A percentile compares a stretch with the other conserved stretches of the same genome.
phyloP scores from a whole-genome alignment of 2,797 vertebrate genomes.

The Squalus acanthias region DNA sequence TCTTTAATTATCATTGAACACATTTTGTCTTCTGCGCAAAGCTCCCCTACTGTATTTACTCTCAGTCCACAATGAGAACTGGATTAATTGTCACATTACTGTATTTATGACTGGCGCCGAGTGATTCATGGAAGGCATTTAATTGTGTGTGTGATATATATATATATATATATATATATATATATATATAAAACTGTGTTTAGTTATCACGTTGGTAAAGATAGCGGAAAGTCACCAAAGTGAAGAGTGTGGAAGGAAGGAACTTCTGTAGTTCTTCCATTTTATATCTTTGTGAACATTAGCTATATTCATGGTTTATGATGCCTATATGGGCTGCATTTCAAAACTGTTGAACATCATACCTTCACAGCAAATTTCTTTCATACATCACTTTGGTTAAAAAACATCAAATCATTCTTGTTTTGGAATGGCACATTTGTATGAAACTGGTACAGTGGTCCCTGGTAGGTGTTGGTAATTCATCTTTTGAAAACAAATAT shows the following conservation, averaged over 20 bases:
- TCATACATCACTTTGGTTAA: neutral
- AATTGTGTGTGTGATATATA: neutral
- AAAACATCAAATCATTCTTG: neutral
- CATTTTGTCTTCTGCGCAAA: neutral
- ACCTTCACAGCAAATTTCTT: neutral
- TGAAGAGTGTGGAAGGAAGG: neutral
- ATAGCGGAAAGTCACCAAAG: neutral
- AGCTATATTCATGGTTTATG: neutral
- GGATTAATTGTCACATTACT: constrained; percentile 23
- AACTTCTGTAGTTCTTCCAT: neutral
- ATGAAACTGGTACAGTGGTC: neutral
- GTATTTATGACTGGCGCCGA: constrained; percentile 23
- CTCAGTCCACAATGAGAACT: neutral
- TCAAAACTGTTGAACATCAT: neutral
- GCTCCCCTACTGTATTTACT: neutral
- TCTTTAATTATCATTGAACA: neutral
- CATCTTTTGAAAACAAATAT: neutral
- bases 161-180: neutral
- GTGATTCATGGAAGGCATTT: constrained; percentile 16
- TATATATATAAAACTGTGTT: constrained; percentile 28
- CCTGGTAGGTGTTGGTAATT: neutral
- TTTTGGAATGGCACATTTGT: neutral
- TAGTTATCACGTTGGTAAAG: constrained; percentile 1
- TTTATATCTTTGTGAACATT: constrained; percentile 22
- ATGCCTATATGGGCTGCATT: neutral